Evolutionary conservation across 2,888 invertebrate species (phyloP), one percentile per base, ranked within the genome.

Genomic region (Lithophane ornitopus): DNA sequence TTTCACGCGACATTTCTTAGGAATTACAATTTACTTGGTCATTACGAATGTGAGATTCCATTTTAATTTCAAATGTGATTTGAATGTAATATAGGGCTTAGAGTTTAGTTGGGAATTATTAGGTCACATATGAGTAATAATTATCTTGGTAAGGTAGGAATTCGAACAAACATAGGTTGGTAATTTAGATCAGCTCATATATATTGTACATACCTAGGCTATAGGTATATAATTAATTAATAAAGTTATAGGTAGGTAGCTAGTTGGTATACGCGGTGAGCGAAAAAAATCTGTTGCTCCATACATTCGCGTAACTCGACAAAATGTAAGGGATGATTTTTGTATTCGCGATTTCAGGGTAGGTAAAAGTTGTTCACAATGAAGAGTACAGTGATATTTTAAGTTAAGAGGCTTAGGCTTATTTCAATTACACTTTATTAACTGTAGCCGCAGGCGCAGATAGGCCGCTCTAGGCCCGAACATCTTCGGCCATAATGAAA

Each of bases 1-100:
- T 88, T 80, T 85, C 79, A 85, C 80, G 85, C 88, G 89, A 89
- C 87, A 85, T 87, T 85, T 88, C 83, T 62, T 59, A 66, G 80
- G 78, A 88, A 87, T 79, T 72, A 78, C 77, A 74, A 78, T 63
- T 66, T 72, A 75, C 76, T 67, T 66, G 66, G 71, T 67, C 54
- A 85, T 86, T 87, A 85, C 46, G 76, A 74, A 70, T 74, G 52
- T 58, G 71, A 65, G 69, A 71, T 76, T 76, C 69, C 58, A 73
- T 85, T 85, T 86, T 85, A 81, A 86, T 84, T 86, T 74, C 76
- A 68, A 80, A 79, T 76, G 56, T 66, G 61, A 77, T 74, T 81
- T 77, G 72, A 70, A 70, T 62, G 71, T 82, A 78, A 78, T 85
- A 26, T 44, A 69, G 11, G 65, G 52, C 39, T 68, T 46, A 19